Conservation (phyloP, 2,113 vertebrate genomes). For the Coptodon bakossiorum region DNA sequence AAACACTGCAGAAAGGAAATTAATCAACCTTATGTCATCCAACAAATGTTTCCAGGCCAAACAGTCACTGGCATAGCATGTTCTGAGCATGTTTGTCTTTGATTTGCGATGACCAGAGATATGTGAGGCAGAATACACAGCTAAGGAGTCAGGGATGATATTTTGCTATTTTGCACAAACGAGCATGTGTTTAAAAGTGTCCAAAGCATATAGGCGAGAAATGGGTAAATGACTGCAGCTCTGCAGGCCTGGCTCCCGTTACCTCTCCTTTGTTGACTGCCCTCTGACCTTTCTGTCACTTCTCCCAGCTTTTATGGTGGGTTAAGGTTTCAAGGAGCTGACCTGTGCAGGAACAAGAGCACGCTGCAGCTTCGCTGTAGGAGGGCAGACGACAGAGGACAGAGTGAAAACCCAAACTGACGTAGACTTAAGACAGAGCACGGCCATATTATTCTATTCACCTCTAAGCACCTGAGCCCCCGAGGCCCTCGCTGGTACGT, state of each 20-base stretch:
- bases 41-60: background rate
- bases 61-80: background rate
- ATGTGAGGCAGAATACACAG: background rate
- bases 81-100: background rate
- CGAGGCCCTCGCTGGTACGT: background rate
- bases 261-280: constrained; percentile 43
- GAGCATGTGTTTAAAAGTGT: background rate
- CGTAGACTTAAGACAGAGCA: constrained; percentile 42
- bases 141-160: background rate
- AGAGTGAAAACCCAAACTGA: background rate
- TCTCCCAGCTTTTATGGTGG: constrained; percentile 19
- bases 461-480: constrained; percentile 49
- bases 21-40: background rate
- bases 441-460: constrained; percentile 43
- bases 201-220: background rate
- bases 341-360: constrained; percentile 50
- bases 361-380: constrained; percentile 22
- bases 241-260: background rate
- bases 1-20: constrained; percentile 15
- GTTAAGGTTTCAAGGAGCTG: constrained; percentile 46
- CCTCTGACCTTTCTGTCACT: constrained; percentile 49
- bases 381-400: constrained; percentile 1
- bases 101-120: background rate
- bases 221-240: background rate
- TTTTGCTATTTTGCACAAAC: background rate